Evolutionary conservation across 1,140 invertebrate genomes (phyloP).

Genomic region (Drosophila prosaltans): DNA sequence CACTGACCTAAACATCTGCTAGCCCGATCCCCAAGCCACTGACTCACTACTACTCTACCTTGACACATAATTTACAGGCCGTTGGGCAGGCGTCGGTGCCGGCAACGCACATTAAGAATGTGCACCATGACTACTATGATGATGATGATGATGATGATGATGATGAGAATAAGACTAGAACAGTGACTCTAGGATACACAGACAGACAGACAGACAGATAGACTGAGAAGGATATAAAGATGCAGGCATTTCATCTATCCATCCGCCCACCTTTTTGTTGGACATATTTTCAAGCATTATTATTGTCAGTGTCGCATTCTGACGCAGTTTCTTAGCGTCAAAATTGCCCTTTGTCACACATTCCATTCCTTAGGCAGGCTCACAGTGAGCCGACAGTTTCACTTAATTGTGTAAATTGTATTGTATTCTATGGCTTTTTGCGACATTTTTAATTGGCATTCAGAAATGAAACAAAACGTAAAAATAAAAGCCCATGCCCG

Average conservation of each 20-base stretch:
- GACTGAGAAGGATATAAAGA: slow-evolving; percentile 1
- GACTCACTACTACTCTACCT: slow-evolving; percentile 46
- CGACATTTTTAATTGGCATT: slow-evolving; percentile 51
- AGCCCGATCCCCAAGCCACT: not conserved
- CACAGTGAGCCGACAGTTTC: slow-evolving; percentile 22
- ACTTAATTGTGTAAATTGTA: slow-evolving; percentile 68
- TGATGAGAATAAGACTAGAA: not conserved
- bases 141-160: not conserved
- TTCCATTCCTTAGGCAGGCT: slow-evolving; percentile 45
- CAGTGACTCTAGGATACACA: not conserved
- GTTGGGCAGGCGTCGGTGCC: slow-evolving; percentile 54
- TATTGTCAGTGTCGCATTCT: slow-evolving; percentile 58
- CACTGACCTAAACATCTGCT: slow-evolving; percentile 11
- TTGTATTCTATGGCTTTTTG: slow-evolving; percentile 35
- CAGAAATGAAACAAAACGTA: slow-evolving; percentile 30
- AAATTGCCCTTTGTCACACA: slow-evolving; percentile 22
- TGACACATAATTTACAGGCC: slow-evolving; percentile 71
- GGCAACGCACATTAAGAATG: slow-evolving; percentile 70
- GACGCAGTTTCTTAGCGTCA: slow-evolving; percentile 59
- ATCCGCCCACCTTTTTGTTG: not conserved
- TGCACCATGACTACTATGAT: slow-evolving; percentile 51
- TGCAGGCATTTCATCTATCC: not conserved
- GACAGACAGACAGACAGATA: not conserved
- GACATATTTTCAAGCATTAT: slow-evolving; percentile 27
- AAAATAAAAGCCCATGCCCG: slow-evolving; percentile 49